These are phyloP conservation scores for Mylabris sibirica DNA, from an alignment of 2,888 invertebrate genomes.

Conservation along the genomic window DNA sequence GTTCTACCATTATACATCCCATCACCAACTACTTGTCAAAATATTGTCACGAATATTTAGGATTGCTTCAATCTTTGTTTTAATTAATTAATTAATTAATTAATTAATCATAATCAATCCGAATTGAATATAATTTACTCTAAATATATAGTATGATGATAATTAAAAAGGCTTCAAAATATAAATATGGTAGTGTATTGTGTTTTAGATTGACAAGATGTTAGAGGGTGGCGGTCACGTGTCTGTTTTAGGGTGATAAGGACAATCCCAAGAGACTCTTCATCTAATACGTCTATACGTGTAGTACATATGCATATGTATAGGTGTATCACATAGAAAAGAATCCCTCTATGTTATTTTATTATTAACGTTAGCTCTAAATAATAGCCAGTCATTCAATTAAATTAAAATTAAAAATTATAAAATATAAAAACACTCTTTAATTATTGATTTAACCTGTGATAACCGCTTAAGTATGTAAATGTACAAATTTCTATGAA, in stretches of 20 bases:
- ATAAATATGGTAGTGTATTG: constrained; percentile 6
- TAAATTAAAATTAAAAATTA: background rate
- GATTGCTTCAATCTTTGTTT: background rate
- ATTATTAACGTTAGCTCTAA: background rate
- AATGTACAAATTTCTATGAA: too few relatives aligned
- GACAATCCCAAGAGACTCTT: constrained; percentile 41
- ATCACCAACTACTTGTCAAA: background rate
- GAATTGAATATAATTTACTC: background rate
- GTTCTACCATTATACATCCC: constrained; percentile 7
- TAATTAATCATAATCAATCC: background rate
- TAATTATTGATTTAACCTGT: background rate
- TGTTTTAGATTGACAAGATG: constrained; percentile 35
- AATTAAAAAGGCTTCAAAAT: constrained; percentile 2
- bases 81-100: background rate
- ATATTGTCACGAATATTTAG: background rate
- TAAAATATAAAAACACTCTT: too few relatives aligned
- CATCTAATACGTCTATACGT: background rate
- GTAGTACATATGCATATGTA: background rate
- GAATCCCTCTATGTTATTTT: background rate
- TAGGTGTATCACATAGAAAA: background rate
- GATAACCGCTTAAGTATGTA: too few relatives aligned
- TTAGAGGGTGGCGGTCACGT: constrained; percentile 42
- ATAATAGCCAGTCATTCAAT: background rate
- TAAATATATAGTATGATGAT: background rate
- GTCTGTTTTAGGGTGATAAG: constrained; percentile 50